Percentiles rank a stretch among this genome's conserved stretches.
Conservation (phyloP, 2,888 invertebrate genomes). For the Tipula unca region DNA sequence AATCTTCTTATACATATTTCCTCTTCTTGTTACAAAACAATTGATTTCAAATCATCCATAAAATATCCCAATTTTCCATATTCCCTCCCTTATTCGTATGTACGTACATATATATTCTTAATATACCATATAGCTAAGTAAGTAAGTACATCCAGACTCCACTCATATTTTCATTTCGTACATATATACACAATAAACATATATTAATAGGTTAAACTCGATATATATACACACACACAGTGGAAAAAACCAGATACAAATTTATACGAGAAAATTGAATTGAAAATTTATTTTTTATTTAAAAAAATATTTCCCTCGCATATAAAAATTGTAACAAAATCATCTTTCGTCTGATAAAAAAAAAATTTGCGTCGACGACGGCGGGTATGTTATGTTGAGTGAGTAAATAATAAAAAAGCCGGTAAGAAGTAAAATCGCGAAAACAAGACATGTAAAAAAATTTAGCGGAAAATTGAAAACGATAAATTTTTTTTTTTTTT, state of each 20-base stretch:
- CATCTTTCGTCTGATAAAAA: neutral
- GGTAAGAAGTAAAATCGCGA: neutral
- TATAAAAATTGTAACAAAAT: neutral
- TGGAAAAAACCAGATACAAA: neutral
- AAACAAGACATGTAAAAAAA: neutral
- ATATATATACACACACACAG: neutral
- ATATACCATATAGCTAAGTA: neutral
- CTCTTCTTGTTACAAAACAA: neutral
- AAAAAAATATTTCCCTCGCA: neutral
- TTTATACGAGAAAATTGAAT: neutral
- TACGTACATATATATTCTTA: neutral
- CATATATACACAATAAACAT: neutral
- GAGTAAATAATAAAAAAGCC: constrained; percentile 8
- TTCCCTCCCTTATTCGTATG: neutral
- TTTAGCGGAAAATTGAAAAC: neutral
- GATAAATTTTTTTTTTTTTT: neutral
- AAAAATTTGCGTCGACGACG: neutral
- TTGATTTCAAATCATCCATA: constrained; percentile 14
- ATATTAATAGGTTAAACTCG: neutral
- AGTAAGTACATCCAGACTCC: constrained; percentile 8
- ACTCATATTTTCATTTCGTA: neutral
- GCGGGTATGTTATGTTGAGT: neutral
- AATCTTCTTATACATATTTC: neutral
- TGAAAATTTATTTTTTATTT: neutral
- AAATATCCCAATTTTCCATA: neutral